Evolutionary conservation across 2,797 vertebrate species (phyloP).

Genomic region (Propithecus perrieri): DNA sequence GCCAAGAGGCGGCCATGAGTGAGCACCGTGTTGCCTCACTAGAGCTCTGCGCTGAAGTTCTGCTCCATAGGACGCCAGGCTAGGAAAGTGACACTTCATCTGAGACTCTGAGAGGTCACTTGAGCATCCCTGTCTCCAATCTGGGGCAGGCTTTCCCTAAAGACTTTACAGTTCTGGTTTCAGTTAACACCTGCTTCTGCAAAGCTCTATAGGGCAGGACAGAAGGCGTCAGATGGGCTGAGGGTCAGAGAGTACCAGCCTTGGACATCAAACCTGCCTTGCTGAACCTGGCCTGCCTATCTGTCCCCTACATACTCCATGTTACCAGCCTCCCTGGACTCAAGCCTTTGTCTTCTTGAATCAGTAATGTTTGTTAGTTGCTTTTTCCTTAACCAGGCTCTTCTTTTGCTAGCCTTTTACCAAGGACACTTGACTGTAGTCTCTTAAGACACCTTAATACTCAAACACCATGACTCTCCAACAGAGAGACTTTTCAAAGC

Average conservation of each 20-base stretch:
- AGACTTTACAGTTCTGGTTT: background rate
- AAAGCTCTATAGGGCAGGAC: background rate
- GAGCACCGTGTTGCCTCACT: no score
- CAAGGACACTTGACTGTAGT: background rate
- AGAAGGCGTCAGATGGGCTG: background rate
- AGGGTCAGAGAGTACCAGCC: background rate
- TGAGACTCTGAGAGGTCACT: background rate
- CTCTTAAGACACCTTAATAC: background rate
- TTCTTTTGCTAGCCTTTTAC: background rate
- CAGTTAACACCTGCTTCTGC: background rate
- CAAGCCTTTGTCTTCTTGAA: background rate
- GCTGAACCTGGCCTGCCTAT: background rate
- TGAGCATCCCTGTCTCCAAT: background rate
- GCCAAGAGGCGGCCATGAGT: fast-evolving
- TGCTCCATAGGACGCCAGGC: background rate
- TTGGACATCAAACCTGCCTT: background rate
- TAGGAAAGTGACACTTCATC: background rate
- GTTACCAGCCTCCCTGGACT: background rate
- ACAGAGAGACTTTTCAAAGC: background rate
- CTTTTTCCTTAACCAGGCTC: background rate
- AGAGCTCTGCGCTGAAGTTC: background rate
- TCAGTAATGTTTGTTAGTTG: background rate
- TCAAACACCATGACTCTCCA: background rate
- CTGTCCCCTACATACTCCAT: background rate
- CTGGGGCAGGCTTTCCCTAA: background rate